Base-by-base conservation (phyloP, 2,888 invertebrate species). In the Metalampra italica region DNA sequence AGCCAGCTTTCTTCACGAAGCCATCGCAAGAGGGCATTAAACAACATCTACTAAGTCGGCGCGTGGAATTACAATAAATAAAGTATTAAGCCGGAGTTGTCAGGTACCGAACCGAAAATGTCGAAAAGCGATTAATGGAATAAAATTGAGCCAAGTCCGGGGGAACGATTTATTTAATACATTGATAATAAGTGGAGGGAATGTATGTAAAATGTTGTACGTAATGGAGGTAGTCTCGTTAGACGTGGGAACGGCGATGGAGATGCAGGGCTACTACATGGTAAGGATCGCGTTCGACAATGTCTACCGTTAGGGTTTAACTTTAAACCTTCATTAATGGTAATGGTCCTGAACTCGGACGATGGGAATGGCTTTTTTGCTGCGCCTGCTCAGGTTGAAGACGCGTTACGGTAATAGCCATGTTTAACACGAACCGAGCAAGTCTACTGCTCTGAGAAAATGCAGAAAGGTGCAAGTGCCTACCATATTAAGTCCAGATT, bases 161-260 rank as follows among this genome's bases (percentile, higher is more conserved):
- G 71, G 66, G 74, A 78, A 79, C 80, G 78, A 83, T 87, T 85
- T 84, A 85, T 77, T 85, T 83, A 84, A 85, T 82, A 86, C 77
- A 79, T 84, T 79, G 83, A 82, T 85, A 81, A 84, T 84, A 85
- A 85, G 81, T 76, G 78, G 64, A 69, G 70, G 73, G 82, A 80
- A 81, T 82, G 80, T 80, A 84, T 83, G 80, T 84, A 84, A 84
- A 82, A 81, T 72, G 82, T 72, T 71, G 72, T 66, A 74, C 75
- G 84, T 85, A 88, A 85, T 88, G 78, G 81, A 73, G 78, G 80
- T 72, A 80, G 85, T 71, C 86, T 87, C 75, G 86, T 89, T 89
- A 87, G 82, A 85, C 86, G 86, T 88, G 88, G 89, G 89, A 88
- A 87, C 71, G 61, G 46, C 41, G 74, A 53, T 54, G 61, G 59